Evolutionary conservation across 2,888 invertebrate species (phyloP), one percentile per base, ranked within the genome.

Genomic region (Mantis religiosa): DNA sequence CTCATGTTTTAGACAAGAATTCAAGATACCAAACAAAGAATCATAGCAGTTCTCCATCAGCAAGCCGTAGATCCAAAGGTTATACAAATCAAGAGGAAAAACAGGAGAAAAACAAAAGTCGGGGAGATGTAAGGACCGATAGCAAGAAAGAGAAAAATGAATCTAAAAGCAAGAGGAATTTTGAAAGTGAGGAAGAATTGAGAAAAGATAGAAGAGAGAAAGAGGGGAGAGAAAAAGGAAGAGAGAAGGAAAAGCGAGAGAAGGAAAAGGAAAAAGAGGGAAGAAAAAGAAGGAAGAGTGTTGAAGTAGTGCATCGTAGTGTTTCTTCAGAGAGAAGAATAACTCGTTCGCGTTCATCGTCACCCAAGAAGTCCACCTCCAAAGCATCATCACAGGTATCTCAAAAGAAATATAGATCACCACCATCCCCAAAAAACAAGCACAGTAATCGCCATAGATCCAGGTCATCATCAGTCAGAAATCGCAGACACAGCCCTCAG

Each of bases 391-490:
- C 34, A 41, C 87, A 87, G 4, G 34, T 54, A 34, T 89, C 89
- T 54, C 87, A 83, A 27, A 89, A 84, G 41, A 84, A 41, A 82
- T 25, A 81, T n/a, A 83, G 6, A 71, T 83, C 28, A 25, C 88
- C 89, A 25, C 87, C n/a, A 27, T 88, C 88, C n/a, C 89, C 89
- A 25, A 89, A 85, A 87, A 28, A 27, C n/a, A 89, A 88, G 54
- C 83, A 25, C 25, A 87, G 28, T 82, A 82, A 28, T 20, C 85
- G 85, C 28, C 85, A 82, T 12, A 85, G 88, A 85, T 85, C 85
- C 34, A 25, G 20, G 15, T 88, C 88, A 85, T 85, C 88, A 41
- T 54, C 88, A 12, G 54, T 28, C 28, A 30, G 34, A n/a, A 47
- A n/a, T 82, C 82, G 27, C 34, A 82, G 34, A 20, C 41, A 81